Percentiles rank a stretch among this genome's conserved stretches.
These are phyloP conservation scores for Caenorhabditis wallacei DNA, from an alignment of 2,888 invertebrate species.

Conservation along the genomic window DNA sequence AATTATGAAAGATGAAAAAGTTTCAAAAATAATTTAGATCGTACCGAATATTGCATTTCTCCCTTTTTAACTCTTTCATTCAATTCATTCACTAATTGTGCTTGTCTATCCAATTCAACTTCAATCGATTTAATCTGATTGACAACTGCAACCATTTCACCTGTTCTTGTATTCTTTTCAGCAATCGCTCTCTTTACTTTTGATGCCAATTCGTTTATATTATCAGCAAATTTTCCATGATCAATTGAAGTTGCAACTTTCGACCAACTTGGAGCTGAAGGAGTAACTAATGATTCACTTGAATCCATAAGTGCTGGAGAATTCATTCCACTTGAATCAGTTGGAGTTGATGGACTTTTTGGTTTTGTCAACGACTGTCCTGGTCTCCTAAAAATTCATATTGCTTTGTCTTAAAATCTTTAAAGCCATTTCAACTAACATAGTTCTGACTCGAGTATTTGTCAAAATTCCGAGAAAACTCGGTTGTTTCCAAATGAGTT, in stretches of 20 bases:
- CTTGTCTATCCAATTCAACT: conserved; percentile 67
- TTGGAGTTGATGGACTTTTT: conserved; percentile 35
- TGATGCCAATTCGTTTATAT: conserved; percentile 40
- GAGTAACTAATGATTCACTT: conserved; percentile 30
- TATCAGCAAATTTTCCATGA: conserved; percentile 43
- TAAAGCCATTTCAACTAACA: conserved; percentile 15
- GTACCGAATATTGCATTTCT: conserved; percentile 49
- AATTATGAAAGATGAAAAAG: not conserved
- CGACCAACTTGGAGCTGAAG: conserved; percentile 23
- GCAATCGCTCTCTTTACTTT: conserved; percentile 46
- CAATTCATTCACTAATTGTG: conserved; percentile 56
- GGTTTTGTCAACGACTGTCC: conserved; percentile 21
- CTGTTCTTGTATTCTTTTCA: conserved; percentile 57
- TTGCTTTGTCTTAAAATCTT: not conserved
- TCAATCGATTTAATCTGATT: conserved; percentile 69
- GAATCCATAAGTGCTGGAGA: conserved; percentile 19
- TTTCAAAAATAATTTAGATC: not conserved
- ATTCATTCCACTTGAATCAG: not conserved
- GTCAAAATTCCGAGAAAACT: conserved; percentile 57
- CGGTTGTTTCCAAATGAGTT: conserved; percentile 59
- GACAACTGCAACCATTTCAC: conserved; percentile 60
- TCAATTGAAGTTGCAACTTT: conserved; percentile 32
- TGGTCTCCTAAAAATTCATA: conserved; percentile 37
- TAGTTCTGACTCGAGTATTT: conserved; percentile 52
- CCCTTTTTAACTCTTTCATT: conserved; percentile 56